A percentile compares a stretch with the other conserved stretches of the same genome.
Evolutionary conservation across 2,888 invertebrate species (phyloP).

Genomic region (Epistrophella euchroma): DNA sequence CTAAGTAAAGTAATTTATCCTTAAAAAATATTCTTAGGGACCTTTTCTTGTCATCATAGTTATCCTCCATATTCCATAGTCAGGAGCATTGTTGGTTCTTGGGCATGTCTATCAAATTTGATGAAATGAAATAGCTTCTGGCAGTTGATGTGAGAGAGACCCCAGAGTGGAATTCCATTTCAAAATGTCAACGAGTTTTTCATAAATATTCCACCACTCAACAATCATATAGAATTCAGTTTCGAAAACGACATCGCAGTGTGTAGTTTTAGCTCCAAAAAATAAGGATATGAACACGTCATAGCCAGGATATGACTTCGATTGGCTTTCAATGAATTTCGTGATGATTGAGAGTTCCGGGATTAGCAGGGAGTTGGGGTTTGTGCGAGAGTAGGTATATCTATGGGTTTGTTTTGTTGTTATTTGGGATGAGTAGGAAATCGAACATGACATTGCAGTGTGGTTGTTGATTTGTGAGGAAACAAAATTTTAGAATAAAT

Average conservation of each 20-base stretch:
- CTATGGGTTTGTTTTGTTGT: constrained; percentile 21
- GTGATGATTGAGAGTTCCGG: constrained; percentile 45
- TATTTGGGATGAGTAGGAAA: constrained; percentile 67
- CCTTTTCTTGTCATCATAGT: background rate
- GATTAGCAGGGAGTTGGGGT: background rate
- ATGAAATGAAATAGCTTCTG: constrained; percentile 70
- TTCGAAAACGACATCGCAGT: constrained; percentile 32
- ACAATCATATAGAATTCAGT: constrained; percentile 27
- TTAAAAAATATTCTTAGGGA: constrained; percentile 6
- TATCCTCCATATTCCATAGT: background rate
- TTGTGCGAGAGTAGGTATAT: background rate
- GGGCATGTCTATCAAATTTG: constrained; percentile 58
- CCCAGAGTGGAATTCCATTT: constrained; percentile 61
- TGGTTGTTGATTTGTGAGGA: constrained; percentile 74
- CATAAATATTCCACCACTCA: constrained; percentile 69
- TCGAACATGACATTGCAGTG: constrained; percentile 72
- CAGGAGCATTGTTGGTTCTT: constrained; percentile 13
- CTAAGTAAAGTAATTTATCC: constrained; percentile 21
- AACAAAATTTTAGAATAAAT: constrained; percentile 75
- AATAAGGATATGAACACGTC: constrained; percentile 75
- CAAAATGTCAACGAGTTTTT: constrained; percentile 73
- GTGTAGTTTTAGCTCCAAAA: constrained; percentile 49
- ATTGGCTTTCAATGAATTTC: constrained; percentile 73
- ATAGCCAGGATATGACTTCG: constrained; percentile 74
- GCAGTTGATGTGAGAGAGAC: constrained; percentile 60